Percentiles rank a stretch among this genome's conserved stretches.
Evolutionary conservation across 2,113 vertebrate species (phyloP).

Genomic region (Sinosuthora webbiana): DNA sequence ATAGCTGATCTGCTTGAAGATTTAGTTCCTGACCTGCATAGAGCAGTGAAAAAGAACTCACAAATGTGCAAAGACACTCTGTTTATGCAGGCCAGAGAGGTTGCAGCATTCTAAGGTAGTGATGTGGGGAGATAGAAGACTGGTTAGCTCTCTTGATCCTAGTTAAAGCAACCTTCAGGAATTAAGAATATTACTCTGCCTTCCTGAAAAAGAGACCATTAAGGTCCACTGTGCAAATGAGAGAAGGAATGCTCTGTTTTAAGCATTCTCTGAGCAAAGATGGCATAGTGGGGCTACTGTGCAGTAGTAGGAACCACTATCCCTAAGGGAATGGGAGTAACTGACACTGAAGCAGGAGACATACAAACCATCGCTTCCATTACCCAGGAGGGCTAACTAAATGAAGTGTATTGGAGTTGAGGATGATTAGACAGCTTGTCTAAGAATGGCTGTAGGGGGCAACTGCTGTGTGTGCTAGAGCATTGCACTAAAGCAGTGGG

Average conservation of each 20-base stretch:
- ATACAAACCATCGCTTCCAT: not conserved
- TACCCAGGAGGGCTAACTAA: not conserved
- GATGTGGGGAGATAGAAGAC: not conserved
- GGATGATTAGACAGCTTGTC: not conserved
- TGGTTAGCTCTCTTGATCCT: not conserved
- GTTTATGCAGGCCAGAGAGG: not conserved
- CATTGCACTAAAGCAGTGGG: not conserved
- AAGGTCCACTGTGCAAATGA: not conserved
- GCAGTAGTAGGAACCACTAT: not conserved
- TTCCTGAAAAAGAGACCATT: not conserved
- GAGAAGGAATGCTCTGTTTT: not conserved
- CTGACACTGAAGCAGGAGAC: not conserved
- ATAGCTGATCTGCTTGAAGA: not conserved
- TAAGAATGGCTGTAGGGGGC: not conserved
- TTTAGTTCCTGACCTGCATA: not conserved
- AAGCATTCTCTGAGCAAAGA: not conserved
- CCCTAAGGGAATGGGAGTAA: not conserved
- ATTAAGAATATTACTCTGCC: not conserved
- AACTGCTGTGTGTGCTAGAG: not conserved
- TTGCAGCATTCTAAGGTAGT: not conserved
- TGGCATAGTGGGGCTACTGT: not conserved
- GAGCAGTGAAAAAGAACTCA: not conserved
- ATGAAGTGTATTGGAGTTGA: not conserved
- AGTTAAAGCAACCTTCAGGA: not conserved
- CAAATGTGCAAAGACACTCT: not conserved